phyloP scores from a whole-genome alignment of 2,888 invertebrate species.

The Thereva nobilitata region DNA sequence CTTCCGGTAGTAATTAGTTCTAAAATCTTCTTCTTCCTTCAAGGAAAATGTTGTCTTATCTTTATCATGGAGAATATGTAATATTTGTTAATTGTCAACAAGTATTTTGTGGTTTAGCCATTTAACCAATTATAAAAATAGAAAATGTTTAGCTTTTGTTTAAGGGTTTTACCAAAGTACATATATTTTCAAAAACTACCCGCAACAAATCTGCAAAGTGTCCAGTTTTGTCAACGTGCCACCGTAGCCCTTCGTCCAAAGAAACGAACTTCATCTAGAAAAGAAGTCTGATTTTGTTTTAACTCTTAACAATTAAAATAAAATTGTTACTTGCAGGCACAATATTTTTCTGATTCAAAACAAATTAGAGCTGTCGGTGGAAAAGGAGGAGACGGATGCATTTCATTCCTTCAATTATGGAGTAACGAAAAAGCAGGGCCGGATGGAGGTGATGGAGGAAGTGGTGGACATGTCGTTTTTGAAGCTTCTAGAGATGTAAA shows the following conservation, averaged over 20 bases:
- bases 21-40: too few relatives aligned
- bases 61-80: too few relatives aligned
- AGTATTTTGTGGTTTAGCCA: neutral
- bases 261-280: conserved; percentile 59
- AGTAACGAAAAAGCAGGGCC: conserved; percentile 90
- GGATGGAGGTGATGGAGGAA: conserved; percentile 95
- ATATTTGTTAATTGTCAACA: too few relatives aligned
- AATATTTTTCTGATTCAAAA: conserved; percentile 74
- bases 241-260: conserved; percentile 56
- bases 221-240: conserved; percentile 1
- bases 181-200: too few relatives aligned
- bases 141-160: too few relatives aligned
- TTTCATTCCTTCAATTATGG: conserved; percentile 82
- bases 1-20: too few relatives aligned
- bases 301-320: conserved; percentile 9
- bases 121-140: too few relatives aligned
- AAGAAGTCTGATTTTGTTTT: conserved; percentile 50
- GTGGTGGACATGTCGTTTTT: conserved; percentile 92
- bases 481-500: conserved; percentile 69
- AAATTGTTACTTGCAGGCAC: conserved; percentile 54
- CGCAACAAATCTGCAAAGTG: neutral
- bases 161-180: too few relatives aligned
- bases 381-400: conserved; percentile 89
- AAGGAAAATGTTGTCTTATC: too few relatives aligned
- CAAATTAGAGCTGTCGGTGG: conserved; percentile 75